Conservation (phyloP, 2,113 vertebrate species). For the Rafetus swinhoei region DNA sequence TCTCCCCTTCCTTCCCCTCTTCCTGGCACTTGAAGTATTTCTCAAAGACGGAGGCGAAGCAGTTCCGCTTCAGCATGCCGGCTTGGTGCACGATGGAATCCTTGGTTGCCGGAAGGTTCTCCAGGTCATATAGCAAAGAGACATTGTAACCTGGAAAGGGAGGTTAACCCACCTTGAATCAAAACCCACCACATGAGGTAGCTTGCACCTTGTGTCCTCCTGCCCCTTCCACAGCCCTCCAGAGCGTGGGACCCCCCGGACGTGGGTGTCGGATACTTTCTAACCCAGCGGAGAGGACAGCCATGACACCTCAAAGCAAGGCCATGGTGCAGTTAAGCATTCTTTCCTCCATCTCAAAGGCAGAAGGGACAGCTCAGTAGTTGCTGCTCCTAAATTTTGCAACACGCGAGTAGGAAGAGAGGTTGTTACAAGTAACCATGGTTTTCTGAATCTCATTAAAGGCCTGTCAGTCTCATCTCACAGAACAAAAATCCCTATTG, state of each 20-base stretch:
- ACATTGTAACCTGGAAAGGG: conserved; percentile 86
- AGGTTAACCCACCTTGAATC: conserved; percentile 12
- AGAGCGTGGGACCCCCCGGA: background rate
- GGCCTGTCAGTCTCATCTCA: conserved; percentile 7
- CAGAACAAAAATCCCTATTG: conserved; percentile 56
- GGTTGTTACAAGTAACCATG: conserved; percentile 75
- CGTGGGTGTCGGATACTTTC: background rate
- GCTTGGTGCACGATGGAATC: conserved; percentile 92
- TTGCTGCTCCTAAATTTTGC: background rate
- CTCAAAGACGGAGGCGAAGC: conserved; percentile 98
- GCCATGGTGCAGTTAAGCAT: background rate
- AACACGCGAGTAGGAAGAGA: conserved; percentile 66
- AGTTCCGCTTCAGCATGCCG: conserved; percentile 96
- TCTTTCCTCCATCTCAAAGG: conserved; percentile 6
- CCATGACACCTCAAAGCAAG: fast-evolving
- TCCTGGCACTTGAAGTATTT: conserved; percentile 99
- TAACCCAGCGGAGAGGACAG: background rate
- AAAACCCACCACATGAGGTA: background rate
- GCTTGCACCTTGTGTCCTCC: background rate
- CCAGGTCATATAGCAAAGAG: conserved; percentile 91
- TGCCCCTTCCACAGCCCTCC: background rate
- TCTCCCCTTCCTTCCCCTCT: conserved; percentile 95
- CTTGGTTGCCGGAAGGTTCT: conserved; percentile 90
- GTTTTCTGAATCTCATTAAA: conserved; percentile 63
- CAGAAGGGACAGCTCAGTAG: background rate